phyloP scores from a whole-genome alignment of 2,888 invertebrate species.

The Trachelus tabidus region DNA sequence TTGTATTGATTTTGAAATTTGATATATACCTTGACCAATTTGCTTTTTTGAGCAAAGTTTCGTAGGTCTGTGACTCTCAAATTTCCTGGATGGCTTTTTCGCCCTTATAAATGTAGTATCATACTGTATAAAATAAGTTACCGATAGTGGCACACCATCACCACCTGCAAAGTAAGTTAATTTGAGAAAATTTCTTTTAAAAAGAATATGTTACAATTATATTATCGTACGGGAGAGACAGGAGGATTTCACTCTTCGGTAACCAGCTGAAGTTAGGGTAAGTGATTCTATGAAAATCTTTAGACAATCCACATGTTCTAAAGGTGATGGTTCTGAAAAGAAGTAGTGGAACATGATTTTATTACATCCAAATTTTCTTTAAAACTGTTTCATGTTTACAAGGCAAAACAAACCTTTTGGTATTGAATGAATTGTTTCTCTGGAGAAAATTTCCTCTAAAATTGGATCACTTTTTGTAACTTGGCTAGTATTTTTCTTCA shows the following conservation, averaged over 20 bases:
- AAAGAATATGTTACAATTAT: conserved; percentile 1
- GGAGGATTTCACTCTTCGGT: conserved; percentile 60
- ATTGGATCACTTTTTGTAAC: neutral
- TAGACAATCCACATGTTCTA: conserved; percentile 63
- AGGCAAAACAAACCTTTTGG: conserved; percentile 12
- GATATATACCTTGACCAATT: conserved; percentile 58
- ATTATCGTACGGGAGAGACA: conserved; percentile 45
- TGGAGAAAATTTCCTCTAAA: neutral
- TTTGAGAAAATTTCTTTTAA: conserved; percentile 12
- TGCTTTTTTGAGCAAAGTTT: conserved; percentile 64
- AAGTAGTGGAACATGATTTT: neutral
- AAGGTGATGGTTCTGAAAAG: conserved; percentile 32
- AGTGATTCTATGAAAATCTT: conserved; percentile 65
- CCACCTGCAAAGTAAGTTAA: conserved; percentile 31
- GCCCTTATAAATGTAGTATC: conserved; percentile 58
- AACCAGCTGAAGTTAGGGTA: conserved; percentile 65
- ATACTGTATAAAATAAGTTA: conserved; percentile 68
- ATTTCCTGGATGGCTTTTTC: conserved; percentile 58
- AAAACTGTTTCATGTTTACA: neutral
- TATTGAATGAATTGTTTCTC: neutral
- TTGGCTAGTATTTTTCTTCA: neutral
- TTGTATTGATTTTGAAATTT: neutral
- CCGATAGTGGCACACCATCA: conserved; percentile 42
- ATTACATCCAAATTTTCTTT: neutral
- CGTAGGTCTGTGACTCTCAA: conserved; percentile 53